Evolutionary conservation across 2,797 vertebrate genomes (phyloP), one percentile per base, ranked within the genome.

Genomic region (Synaphobranchus kaupii): DNA sequence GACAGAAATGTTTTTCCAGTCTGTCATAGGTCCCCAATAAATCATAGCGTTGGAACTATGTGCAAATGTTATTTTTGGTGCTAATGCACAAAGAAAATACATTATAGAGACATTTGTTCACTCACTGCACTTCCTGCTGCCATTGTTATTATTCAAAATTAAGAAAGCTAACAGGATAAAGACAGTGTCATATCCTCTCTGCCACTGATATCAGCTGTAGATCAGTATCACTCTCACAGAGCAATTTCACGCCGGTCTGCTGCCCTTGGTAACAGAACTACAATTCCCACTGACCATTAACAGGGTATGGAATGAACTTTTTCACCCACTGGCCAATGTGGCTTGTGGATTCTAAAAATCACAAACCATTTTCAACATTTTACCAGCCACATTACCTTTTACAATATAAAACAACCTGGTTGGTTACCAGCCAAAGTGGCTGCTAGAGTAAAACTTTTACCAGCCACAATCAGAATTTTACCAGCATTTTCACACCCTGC

Each of bases 1-100:
- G 68, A 34, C 73, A 78, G 34, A 78, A 47, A 78, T 78, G 39
- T 78, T 78, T 44, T 81, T 81, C 78, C 78, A 50, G 44, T 50
- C 47, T 50, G 78, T 81, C 78, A 25, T 22, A 81, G 25, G 25
- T 47, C 44, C 17, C 44, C 12, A 48, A 48, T 48, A 48, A 48
- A 22, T 81, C 78, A 50, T 81, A n/a, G 4, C 44, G 25, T 50
- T 47, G 44, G 44, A 81, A 25, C 20, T n/a, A 50, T 81, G 25
- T 50, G 25, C 44, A 81, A 81, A 81, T 81, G 78, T 81, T 81
- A 50, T 81, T 50, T 81, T 81, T 81, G 78, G 47, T 48, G 78
- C 78, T 10, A 50, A 39, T 22, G 44, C 44, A 48, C 47, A 81
- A 50, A 50, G 44, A 81, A 48, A 9, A 50, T 47, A 81, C 20